These are phyloP conservation scores for Eremophila alpestris DNA, from an alignment of 2,797 vertebrate genomes.

Conservation along the genomic window DNA sequence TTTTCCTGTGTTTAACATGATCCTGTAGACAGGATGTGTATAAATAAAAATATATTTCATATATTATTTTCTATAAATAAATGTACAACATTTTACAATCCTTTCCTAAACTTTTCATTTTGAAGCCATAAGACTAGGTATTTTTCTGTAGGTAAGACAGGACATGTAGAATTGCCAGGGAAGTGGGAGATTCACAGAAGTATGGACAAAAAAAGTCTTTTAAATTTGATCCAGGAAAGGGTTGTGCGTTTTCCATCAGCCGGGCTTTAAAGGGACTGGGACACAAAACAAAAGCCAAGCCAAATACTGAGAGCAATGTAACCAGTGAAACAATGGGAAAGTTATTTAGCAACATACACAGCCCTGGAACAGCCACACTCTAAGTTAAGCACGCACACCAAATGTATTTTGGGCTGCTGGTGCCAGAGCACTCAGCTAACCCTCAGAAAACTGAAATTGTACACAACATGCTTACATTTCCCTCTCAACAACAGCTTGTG, in stretches of 20 bases:
- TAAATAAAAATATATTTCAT: background rate
- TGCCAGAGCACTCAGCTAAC: constrained; percentile 40
- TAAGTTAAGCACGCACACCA: constrained; percentile 39
- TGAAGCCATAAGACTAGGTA: background rate
- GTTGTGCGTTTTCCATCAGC: constrained; percentile 3
- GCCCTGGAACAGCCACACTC: background rate
- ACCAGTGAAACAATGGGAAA: constrained; percentile 55
- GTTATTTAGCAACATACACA: constrained; percentile 54
- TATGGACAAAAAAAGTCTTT: background rate
- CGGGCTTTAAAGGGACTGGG: background rate
- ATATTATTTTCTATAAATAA: background rate
- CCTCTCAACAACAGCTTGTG: constrained; percentile 17
- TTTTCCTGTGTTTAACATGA: background rate
- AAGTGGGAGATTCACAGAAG: background rate
- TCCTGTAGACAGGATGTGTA: background rate
- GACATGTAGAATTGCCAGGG: background rate
- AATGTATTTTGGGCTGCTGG: constrained; percentile 28
- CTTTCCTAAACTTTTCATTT: background rate
- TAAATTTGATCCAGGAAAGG: background rate
- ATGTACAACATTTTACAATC: background rate
- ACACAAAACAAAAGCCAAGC: constrained; percentile 30
- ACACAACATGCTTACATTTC: constrained; percentile 5
- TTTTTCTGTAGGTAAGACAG: background rate
- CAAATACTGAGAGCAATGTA: constrained; percentile 38
- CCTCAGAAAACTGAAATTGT: background rate